Percentiles rank a stretch among this genome's conserved stretches.
These are phyloP conservation scores for Calycopis cecrops DNA, from an alignment of 1,140 invertebrate genomes.

Conservation along the genomic window DNA sequence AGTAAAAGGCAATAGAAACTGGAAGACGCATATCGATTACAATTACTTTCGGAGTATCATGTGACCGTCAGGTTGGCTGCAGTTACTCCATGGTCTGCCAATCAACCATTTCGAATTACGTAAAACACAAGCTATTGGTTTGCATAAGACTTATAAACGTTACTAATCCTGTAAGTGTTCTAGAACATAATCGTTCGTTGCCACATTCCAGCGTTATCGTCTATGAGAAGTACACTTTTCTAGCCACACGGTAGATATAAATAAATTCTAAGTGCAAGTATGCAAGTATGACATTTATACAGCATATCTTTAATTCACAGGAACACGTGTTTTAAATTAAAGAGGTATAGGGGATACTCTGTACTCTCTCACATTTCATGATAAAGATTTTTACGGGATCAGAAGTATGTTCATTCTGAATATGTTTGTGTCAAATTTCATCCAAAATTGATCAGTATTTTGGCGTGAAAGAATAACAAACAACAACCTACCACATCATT, in stretches of 20 bases:
- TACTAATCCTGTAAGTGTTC: slow-evolving; percentile 6
- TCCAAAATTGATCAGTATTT: no score
- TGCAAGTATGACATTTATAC: no score
- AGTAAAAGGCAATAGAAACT: slow-evolving; percentile 30
- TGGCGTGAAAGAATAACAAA: no score
- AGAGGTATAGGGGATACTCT: no score
- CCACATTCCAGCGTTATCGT: neutral
- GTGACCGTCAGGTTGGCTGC: slow-evolving; percentile 51
- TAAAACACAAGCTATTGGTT: slow-evolving; percentile 6
- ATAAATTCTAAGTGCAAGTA: neutral
- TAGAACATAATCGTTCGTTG: neutral
- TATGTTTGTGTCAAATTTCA: no score
- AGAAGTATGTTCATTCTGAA: no score
- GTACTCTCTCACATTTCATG: no score
- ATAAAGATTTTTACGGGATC: no score
- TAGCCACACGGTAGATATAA: neutral
- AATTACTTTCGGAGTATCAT: slow-evolving; percentile 48
- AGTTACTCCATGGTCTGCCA: slow-evolving; percentile 59
- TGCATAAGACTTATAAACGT: slow-evolving; percentile 4
- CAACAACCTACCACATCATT: no score
- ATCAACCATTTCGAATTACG: slow-evolving; percentile 52
- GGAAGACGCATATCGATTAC: slow-evolving; percentile 44
- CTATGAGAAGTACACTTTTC: neutral
- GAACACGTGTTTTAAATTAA: no score
- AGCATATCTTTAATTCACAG: no score